Percentiles rank a stretch among this genome's conserved stretches.
phyloP scores from a whole-genome alignment of 2,888 invertebrate genomes.

The Nomada goodeniana region DNA sequence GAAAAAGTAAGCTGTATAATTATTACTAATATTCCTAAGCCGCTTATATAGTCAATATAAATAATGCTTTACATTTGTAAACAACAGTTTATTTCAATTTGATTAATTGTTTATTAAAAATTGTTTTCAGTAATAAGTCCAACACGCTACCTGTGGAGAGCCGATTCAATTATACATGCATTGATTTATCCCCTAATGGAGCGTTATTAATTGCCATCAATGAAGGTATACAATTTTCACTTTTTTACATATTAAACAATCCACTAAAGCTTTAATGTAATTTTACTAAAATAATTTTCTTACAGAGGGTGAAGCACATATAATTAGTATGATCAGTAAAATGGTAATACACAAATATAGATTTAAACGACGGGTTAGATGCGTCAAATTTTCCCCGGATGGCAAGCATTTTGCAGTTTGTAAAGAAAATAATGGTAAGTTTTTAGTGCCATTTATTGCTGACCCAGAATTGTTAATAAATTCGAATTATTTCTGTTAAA shows the following conservation, averaged over 20 bases:
- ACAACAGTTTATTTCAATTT: background rate
- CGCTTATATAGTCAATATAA: background rate
- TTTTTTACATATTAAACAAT: background rate
- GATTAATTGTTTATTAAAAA: constrained; percentile 3
- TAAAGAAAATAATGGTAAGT: constrained; percentile 91
- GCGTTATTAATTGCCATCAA: constrained; percentile 93
- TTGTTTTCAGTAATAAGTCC: constrained; percentile 92
- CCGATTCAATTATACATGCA: constrained; percentile 91
- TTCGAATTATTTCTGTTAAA: background rate
- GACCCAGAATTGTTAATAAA: constrained; percentile 9
- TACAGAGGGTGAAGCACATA: constrained; percentile 91
- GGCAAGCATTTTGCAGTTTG: constrained; percentile 97
- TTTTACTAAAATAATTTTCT: constrained; percentile 53
- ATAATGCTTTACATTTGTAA: background rate
- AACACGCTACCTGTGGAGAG: constrained; percentile 95
- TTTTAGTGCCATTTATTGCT: background rate
- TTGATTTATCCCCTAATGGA: constrained; percentile 96
- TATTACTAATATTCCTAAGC: background rate
- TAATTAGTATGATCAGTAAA: constrained; percentile 94
- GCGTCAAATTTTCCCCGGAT: constrained; percentile 96
- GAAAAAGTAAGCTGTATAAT: constrained; percentile 91
- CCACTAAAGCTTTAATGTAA: background rate
- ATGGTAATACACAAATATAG: constrained; percentile 93
- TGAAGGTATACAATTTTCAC: constrained; percentile 87
- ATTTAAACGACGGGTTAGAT: constrained; percentile 91